Evolutionary conservation across 2,113 vertebrate species (phyloP), one percentile per base, ranked within the genome.

Genomic region (Mus pahari): DNA sequence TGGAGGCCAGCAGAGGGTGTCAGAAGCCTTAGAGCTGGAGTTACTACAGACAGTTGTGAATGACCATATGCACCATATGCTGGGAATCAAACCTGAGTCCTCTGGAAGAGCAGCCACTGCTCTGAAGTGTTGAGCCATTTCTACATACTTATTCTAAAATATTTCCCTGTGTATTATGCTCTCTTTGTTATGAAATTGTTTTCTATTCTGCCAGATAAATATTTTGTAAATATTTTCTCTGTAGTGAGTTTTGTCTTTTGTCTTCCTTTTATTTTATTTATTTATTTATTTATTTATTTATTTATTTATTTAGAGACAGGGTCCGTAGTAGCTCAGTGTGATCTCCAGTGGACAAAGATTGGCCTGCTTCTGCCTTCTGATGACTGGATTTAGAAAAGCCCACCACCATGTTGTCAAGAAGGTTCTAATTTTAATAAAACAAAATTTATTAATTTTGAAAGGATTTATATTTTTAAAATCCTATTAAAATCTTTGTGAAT

Each of bases 341-440:
- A 36, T 1, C 2, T 79, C 28, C 50, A 79, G n/a, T n/a, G n/a
- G n/a, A n/a, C n/a, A n/a, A n/a, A n/a, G n/a, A 6, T 33, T 10
- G 48, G 4, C 48, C 48, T 50, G 7, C 50, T 50, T 50, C 50
- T 50, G 50, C 50, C 50, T 50, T 50, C 50, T 50, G 50, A 50
- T 7, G 7, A 50, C 50, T 50, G 50, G 50, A 11, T 50, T 50
- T 50, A 8, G 7, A 50, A 36, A 55, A 36, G 77, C 22, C 10
- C 3, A n/a, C 33, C 4, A 22, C 50, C 19, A 36, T 50, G 17
- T 9, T 55, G 77, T 33, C 16, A 53, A 79, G 31, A 96, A 83
- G 9, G 10, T 78, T 91, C 33, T 39, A 92, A 73, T 74, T 92
- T 92, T 94, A 73, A 86, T 50, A 26, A 94, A 90, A 55, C 77